phyloP scores from a whole-genome alignment of 53 echinoderm and acorn worm genomes.

The Temnopleurus reevesii region DNA sequence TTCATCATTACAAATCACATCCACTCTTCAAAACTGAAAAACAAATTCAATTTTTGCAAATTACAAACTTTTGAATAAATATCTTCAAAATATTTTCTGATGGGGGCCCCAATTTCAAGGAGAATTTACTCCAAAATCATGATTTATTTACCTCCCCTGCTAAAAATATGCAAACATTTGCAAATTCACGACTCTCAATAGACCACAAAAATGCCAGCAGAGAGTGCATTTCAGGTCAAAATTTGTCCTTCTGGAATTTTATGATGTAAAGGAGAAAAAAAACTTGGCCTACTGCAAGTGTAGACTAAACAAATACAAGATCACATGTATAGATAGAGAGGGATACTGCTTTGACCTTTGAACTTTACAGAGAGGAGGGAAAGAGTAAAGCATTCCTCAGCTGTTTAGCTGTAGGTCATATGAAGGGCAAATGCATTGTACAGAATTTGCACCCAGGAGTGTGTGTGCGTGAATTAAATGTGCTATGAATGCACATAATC shows the following conservation, averaged over 20 bases:
- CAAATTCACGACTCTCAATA: not conserved
- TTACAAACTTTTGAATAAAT: too few species aligned
- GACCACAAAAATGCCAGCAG: not conserved
- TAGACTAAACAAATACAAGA: constrained; percentile 43
- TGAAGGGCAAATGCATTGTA: constrained; percentile 29
- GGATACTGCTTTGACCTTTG: constrained; percentile 1
- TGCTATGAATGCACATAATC: not conserved
- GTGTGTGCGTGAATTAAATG: constrained; percentile 25
- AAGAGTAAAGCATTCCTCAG: constrained; percentile 52
- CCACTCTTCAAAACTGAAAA: too few species aligned
- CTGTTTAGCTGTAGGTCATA: constrained; percentile 52
- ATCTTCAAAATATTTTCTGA: too few species aligned
- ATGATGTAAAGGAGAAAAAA: not conserved
- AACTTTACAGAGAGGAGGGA: not conserved
- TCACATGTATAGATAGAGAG: not conserved
- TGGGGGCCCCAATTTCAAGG: too few species aligned
- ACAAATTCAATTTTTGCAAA: too few species aligned
- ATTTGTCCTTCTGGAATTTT: not conserved
- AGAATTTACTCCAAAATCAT: not conserved
- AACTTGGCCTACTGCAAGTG: not conserved
- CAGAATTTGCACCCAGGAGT: not conserved
- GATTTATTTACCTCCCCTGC: constrained; percentile 20
- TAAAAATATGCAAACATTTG: not conserved
- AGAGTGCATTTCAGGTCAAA: constrained; percentile 38
- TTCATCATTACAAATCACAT: too few species aligned